Base-by-base conservation (phyloP, 2,888 invertebrate genomes). In the Acrocyrtus sp. region DNA sequence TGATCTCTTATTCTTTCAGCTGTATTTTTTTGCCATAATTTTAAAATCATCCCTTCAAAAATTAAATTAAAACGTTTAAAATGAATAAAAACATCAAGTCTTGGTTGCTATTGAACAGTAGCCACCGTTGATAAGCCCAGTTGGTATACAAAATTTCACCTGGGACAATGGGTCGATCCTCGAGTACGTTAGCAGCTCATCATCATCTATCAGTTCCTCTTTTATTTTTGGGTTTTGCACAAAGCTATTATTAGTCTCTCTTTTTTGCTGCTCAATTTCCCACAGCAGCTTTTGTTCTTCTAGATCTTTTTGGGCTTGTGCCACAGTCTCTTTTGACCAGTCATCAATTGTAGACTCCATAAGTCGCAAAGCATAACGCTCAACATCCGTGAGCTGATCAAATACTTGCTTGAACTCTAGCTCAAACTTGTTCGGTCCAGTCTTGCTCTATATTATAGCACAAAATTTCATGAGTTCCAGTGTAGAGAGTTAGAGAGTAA, bases 361-460 rank as follows among this genome's bases (percentile, higher is more conserved):
- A 83, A 95, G 92, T 22, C 90, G 89, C 90, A 98, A 94, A 17
- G 98, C 98, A 86, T 97, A 98, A 63, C 92, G 90, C 86, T 99
- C 98, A 75, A 99, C 91, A 0, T 96, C 95, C 39, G 92, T 92
- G 76, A 98, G 86, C 97, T 98, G 43, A 62, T 72, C 26, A 15
- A 48, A 51, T 17, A 58, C 43, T 60, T 67, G 41, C n/a, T 58
- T 22, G 29, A 56, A 72, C 45, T 68, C 67, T 60, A 68, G 60
- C 29, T 74, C 79, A 12, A 54, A 39, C 8, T 70, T 72, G n/a
- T 63, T 51, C 24, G 53, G 51, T 51, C 74, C 68, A 12, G 27
- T 39, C 26, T 73, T 63, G 10, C 53, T 53, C 21, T 56, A 29
- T 21, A 19, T 41, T 24, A 24, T 34, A 8, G 19, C 8, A 50